Evolutionary conservation across 2,113 vertebrate species (phyloP).

Genomic region (Dasypus novemcinctus): DNA sequence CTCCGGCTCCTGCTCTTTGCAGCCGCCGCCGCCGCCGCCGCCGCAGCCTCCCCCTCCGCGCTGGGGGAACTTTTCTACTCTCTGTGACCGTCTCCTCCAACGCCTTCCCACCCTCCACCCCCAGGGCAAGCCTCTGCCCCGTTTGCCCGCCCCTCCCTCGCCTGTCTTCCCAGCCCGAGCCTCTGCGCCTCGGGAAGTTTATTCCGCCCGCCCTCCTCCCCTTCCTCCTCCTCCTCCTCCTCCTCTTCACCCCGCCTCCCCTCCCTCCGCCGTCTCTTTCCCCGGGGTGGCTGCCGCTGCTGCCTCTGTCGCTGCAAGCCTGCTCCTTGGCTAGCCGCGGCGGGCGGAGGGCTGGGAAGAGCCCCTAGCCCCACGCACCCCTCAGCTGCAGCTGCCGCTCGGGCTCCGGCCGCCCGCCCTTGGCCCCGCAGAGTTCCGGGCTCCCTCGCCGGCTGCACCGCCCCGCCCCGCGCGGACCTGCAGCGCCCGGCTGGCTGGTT

Average conservation of each 20-base stretch:
- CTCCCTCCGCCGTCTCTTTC: slow-evolving; percentile 58
- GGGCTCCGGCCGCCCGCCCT: slow-evolving; percentile 40
- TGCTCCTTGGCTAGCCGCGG: slow-evolving; percentile 39
- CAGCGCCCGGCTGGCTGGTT: slow-evolving; percentile 56
- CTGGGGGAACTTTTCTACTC: slow-evolving; percentile 68
- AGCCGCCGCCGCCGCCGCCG: slow-evolving; percentile 67
- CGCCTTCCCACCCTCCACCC: neutral
- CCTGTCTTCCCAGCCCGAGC: neutral
- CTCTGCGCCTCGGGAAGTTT: slow-evolving; percentile 73
- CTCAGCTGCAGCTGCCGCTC: slow-evolving; percentile 10
- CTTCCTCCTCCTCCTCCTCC: slow-evolving; percentile 42
- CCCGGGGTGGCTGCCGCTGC: slow-evolving; percentile 51
- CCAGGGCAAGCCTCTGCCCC: neutral
- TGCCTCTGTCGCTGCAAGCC: slow-evolving; percentile 53
- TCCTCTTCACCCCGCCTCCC: slow-evolving; percentile 57
- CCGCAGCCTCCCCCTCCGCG: slow-evolving; percentile 55
- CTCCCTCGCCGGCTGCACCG: slow-evolving; percentile 57
- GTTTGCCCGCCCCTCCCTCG: neutral
- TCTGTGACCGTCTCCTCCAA: neutral
- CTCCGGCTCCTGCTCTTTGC: slow-evolving; percentile 66
- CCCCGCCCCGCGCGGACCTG: slow-evolving; percentile 62
- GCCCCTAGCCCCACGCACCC: neutral
- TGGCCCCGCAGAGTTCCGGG: slow-evolving; percentile 68
- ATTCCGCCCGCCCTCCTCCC: slow-evolving; percentile 61
- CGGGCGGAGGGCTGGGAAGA: neutral